Evolutionary conservation across 1,140 invertebrate genomes (phyloP), one percentile per base, ranked within the genome.

Genomic region (Radopholus similis): DNA sequence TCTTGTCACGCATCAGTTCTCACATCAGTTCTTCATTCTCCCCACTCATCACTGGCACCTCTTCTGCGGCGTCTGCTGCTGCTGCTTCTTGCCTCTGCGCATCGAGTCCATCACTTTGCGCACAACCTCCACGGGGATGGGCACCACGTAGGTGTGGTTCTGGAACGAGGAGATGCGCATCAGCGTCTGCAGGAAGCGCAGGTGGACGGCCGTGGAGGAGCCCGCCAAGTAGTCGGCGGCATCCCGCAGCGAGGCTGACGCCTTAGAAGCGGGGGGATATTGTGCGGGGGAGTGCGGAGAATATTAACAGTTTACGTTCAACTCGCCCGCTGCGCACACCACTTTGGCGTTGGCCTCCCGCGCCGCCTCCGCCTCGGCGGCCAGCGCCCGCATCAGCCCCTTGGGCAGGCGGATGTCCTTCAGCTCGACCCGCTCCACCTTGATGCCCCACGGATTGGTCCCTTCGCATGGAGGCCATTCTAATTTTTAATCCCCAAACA

Each of bases 221-320:
- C 54, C 59, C 23, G 59, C 51, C n/a, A 77, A 37, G 21, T 67
- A 30, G 18, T 78, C 68, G 9, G 76, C 76, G 0, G 76, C 76
- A 34, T 60, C 30, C n/a, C 68, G 68, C 9, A 78, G 60, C n/a
- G 76, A 62, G 42, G 58, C 26, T 11, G 76, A 77, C 0, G 76
- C 72, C 73, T 77, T 21, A 21, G 28, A 42, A 15, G 18, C 30
- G 9, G 34, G 18, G 38, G 15, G 56, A 2, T n/a, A n/a, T n/a
- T n/a, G n/a, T n/a, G n/a, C n/a, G 1, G 4, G 2, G 11, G 8
- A 0, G 4, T 63, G 13, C 4, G 15, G 1, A 11, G 23, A 49
- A 3, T 37, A 55, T n/a, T 68, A 5, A 35, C 40, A 54, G 88
- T 84, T 0, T 1, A 91, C 91, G 75, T 84, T 83, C 54, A 83